Conservation (phyloP, 64 coral and sea anemone species). For the Dendrophyllia cribrosa region DNA sequence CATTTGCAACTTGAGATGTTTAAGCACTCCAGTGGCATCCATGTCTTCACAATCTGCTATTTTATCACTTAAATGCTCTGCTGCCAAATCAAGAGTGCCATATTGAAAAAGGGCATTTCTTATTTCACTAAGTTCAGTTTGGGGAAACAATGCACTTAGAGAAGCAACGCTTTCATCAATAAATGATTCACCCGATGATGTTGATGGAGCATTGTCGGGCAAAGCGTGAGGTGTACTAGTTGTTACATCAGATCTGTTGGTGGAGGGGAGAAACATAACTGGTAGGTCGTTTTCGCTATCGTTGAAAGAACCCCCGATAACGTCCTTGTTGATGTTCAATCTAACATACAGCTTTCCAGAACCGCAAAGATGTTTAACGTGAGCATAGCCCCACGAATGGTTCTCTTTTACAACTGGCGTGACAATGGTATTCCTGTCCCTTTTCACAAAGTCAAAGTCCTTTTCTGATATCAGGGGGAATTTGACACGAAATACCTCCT, state of each 20-base stretch:
- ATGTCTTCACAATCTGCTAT: no score
- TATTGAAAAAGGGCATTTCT: neutral
- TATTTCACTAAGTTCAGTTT: neutral
- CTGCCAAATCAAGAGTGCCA: neutral
- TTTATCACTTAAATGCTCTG: no score
- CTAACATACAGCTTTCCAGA: slow-evolving; percentile 65
- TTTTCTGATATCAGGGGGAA: slow-evolving; percentile 61
- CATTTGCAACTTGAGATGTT: slow-evolving; percentile 46
- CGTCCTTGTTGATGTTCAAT: slow-evolving; percentile 51
- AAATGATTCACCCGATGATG: no score
- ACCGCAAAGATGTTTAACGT: slow-evolving; percentile 74
- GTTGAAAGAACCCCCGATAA: neutral
- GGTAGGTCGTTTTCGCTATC: neutral
- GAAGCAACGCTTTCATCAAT: no score
- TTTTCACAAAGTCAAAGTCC: slow-evolving; percentile 84
- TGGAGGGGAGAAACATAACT: neutral
- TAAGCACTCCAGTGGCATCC: neutral
- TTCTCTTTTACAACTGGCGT: slow-evolving; percentile 61
- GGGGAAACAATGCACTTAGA: no score
- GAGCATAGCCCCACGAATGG: slow-evolving; percentile 74
- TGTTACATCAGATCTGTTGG: neutral
- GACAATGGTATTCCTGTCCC: slow-evolving; percentile 74
- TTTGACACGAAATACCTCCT: no score
- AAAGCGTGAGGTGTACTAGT: no score
- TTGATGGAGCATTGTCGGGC: no score